Conservation (phyloP, 1,140 invertebrate genomes). For the Probaryconus sp. region DNA sequence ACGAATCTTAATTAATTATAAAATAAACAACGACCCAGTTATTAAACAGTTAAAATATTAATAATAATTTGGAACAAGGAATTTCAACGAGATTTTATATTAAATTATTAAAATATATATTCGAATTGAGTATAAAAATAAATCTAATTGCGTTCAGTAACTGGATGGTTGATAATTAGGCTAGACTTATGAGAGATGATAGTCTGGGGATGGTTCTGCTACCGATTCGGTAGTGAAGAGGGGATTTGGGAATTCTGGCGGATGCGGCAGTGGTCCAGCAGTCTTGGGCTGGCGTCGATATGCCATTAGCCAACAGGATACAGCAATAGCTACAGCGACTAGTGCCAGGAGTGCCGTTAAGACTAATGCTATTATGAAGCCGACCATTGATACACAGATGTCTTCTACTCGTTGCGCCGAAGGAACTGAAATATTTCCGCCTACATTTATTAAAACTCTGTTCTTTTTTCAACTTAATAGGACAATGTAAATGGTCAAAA, state of each 20-base stretch:
- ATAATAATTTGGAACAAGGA: neutral
- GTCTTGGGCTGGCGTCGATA: slow-evolving; percentile 91
- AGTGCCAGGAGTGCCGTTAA: slow-evolving; percentile 94
- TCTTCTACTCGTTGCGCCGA: slow-evolving; percentile 86
- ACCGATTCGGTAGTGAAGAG: slow-evolving; percentile 90
- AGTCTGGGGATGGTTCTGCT: slow-evolving; percentile 88
- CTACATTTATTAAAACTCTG: neutral
- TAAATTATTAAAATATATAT: too few species aligned
- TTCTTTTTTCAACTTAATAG: too few species aligned
- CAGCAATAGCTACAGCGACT: slow-evolving; percentile 94
- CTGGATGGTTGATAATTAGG: slow-evolving; percentile 58
- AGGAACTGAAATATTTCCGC: slow-evolving; percentile 78
- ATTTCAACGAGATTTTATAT: too few species aligned
- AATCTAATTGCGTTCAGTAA: too few species aligned
- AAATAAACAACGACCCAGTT: slow-evolving; percentile 11
- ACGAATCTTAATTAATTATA: slow-evolving; percentile 67
- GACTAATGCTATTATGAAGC: slow-evolving; percentile 93
- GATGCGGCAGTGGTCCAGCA: slow-evolving; percentile 93
- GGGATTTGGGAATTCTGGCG: slow-evolving; percentile 96
- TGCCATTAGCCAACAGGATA: slow-evolving; percentile 96
- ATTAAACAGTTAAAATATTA: slow-evolving; percentile 1
- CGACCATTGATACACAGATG: slow-evolving; percentile 95
- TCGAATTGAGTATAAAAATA: too few species aligned
- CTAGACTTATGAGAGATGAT: slow-evolving; percentile 80
- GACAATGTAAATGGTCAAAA: too few species aligned